A percentile compares a stretch with the other conserved stretches of the same genome.
Evolutionary conservation across 2,113 vertebrate species (phyloP).

Genomic region (Desmodus rotundus): DNA sequence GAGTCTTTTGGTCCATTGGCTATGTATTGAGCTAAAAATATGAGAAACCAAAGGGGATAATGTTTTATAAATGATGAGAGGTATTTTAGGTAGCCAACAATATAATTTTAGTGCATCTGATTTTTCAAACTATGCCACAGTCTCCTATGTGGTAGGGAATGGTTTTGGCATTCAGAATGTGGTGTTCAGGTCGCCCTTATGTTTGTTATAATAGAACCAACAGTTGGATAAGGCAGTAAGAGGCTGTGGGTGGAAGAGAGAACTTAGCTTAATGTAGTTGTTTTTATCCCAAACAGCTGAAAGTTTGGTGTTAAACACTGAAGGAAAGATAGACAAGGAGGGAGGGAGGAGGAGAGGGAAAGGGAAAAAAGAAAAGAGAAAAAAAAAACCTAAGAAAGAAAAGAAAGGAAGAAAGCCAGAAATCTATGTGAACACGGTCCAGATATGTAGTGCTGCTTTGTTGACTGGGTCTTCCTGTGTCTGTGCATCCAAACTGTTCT

Average conservation of each 20-base stretch:
- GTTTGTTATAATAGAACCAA: background rate
- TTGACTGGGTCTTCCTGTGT: background rate
- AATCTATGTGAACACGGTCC: background rate
- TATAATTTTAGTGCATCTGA: constrained; percentile 46
- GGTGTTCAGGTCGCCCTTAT: background rate
- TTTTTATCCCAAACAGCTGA: background rate
- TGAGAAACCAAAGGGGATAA: constrained; percentile 4
- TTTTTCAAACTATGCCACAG: constrained; percentile 47
- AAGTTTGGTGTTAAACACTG: background rate
- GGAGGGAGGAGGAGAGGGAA: background rate
- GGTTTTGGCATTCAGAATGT: constrained; percentile 36
- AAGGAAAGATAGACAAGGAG: background rate
- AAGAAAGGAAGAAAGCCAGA: background rate
- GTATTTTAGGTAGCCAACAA: constrained; percentile 42
- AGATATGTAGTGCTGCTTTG: background rate
- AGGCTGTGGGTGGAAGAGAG: background rate
- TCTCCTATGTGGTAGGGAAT: background rate
- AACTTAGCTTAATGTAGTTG: constrained; percentile 9
- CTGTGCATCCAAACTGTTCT: background rate
- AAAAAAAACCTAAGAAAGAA: background rate
- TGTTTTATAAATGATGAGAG: constrained; percentile 44
- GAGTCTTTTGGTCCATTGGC: background rate
- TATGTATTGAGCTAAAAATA: constrained; percentile 46
- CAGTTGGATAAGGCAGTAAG: constrained; percentile 10
- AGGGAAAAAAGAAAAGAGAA: no score